Percentiles rank a stretch among this genome's conserved stretches.
Conservation (phyloP, 2,113 vertebrate species). For the Halichoerus grypus region DNA sequence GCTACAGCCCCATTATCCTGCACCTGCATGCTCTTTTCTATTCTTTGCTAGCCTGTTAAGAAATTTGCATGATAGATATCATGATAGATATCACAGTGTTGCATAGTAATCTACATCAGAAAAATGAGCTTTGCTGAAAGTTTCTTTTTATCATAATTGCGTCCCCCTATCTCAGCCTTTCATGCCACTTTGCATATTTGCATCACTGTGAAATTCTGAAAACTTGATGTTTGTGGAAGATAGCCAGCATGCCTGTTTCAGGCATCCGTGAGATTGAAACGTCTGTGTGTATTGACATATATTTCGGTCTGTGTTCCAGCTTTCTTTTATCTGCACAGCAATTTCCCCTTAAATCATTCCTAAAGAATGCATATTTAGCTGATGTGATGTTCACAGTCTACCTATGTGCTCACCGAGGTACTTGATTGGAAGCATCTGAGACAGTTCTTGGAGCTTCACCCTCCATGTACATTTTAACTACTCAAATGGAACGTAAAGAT, state of each 20-base stretch:
- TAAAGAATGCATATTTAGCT: neutral
- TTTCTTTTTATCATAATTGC: neutral
- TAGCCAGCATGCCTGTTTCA: neutral
- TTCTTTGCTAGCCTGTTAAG: neutral
- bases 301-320: neutral
- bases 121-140: neutral
- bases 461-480: neutral
- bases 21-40: neutral
- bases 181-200: neutral
- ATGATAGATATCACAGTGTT: neutral
- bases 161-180: neutral
- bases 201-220: constrained; percentile 30
- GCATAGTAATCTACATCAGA: neutral
- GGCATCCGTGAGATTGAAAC: neutral
- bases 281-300: neutral
- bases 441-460: neutral
- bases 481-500: neutral
- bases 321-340: neutral
- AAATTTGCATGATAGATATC: neutral
- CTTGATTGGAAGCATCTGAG: neutral
- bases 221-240: neutral
- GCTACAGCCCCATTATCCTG: neutral
- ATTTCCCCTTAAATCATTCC: neutral
- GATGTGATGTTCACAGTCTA: neutral
- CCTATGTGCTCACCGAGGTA: neutral